Evolutionary conservation across 2,797 vertebrate genomes (phyloP).

Genomic region (Lutjanus argentimaculatus): DNA sequence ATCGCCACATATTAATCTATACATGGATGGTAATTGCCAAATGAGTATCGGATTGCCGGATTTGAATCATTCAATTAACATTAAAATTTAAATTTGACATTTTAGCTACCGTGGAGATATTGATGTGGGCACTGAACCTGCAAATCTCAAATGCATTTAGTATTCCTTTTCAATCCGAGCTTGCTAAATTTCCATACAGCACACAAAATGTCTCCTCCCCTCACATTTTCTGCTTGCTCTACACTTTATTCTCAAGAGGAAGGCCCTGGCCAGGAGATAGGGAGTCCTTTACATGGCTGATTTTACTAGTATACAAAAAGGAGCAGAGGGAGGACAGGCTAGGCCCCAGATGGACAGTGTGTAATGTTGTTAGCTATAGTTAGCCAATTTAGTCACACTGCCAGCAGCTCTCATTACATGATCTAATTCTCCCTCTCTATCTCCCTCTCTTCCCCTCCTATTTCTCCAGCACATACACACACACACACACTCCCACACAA

Average conservation of each 20-base stretch:
- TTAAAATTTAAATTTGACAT: slow-evolving; percentile 54
- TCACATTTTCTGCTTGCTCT: slow-evolving; percentile 39
- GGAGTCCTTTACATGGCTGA: slow-evolving; percentile 71
- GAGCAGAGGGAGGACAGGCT: slow-evolving; percentile 79
- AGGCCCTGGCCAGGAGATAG: slow-evolving; percentile 29
- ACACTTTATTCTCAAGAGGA: slow-evolving; percentile 54
- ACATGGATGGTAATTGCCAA: slow-evolving; percentile 35
- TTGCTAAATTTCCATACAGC: slow-evolving; percentile 41
- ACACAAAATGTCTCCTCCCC: slow-evolving; percentile 32
- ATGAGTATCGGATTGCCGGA: slow-evolving; percentile 20
- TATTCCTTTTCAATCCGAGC: slow-evolving; percentile 29
- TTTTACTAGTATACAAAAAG: slow-evolving; percentile 75
- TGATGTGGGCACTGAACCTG: slow-evolving; percentile 45
- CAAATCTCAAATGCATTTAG: slow-evolving; percentile 45
- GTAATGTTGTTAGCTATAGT: slow-evolving; percentile 88
- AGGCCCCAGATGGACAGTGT: slow-evolving; percentile 86
- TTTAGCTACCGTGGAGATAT: slow-evolving; percentile 51
- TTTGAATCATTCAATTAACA: slow-evolving; percentile 48
- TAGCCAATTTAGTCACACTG: slow-evolving; percentile 84
- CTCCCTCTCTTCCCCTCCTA: slow-evolving; percentile 64
- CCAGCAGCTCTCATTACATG: slow-evolving; percentile 87
- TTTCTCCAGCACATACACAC: slow-evolving; percentile 68
- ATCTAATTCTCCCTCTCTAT: slow-evolving; percentile 83
- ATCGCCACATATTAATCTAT: slow-evolving; percentile 29
- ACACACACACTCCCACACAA: slow-evolving; percentile 68